Percentiles rank a stretch among this genome's conserved stretches.
These are phyloP conservation scores for Drosophila kanapiae DNA, from an alignment of 1,140 invertebrate species.

Conservation along the genomic window DNA sequence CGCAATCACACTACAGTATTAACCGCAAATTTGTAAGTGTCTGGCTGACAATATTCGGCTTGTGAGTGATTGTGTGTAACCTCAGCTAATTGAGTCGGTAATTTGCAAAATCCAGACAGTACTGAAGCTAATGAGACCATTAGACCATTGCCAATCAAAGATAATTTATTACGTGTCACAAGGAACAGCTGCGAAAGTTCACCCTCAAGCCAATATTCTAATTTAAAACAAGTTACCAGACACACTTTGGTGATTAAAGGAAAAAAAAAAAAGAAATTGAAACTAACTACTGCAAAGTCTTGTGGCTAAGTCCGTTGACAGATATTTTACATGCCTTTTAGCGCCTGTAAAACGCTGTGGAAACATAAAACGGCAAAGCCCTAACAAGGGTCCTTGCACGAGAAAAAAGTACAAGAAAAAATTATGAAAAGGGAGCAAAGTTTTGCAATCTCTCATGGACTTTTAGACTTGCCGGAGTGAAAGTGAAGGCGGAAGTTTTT, in stretches of 20 bases:
- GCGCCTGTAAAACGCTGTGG: not conserved
- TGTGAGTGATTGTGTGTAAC: not conserved
- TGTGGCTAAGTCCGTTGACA: not conserved
- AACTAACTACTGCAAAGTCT: not conserved
- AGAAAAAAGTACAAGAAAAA: not conserved
- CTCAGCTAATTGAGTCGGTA: not conserved
- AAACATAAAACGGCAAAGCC: not conserved
- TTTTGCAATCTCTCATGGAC: conserved; percentile 24
- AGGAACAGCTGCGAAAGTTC: not conserved
- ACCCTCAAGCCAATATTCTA: conserved; percentile 2
- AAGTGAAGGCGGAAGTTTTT: not conserved
- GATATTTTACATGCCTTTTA: conserved; percentile 17
- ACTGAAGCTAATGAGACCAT: not conserved
- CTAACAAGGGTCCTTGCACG: not conserved
- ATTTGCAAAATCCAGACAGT: not conserved
- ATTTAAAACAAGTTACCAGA: conserved; percentile 2
- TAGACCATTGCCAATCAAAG: not conserved
- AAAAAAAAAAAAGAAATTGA: not conserved
- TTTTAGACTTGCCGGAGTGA: not conserved
- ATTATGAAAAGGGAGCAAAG: not conserved
- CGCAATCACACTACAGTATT: not conserved
- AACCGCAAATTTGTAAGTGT: not conserved
- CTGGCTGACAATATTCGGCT: not conserved
- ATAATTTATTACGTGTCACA: not conserved
- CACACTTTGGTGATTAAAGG: not conserved